Conservation (phyloP, 2,888 invertebrate species). For the Disparrhopalites patrizii region DNA sequence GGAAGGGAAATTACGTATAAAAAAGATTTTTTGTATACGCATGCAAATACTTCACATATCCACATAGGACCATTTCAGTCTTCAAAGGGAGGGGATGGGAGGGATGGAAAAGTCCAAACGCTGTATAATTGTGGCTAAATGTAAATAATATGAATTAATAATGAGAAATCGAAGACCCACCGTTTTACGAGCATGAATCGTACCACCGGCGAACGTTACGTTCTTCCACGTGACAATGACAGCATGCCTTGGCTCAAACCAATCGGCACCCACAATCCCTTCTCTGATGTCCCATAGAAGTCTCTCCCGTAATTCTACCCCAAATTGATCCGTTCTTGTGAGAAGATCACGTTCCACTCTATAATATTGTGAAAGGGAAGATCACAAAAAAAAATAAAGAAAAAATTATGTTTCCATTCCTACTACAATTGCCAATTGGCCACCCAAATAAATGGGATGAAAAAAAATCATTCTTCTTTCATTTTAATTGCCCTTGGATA, state of each 20-base stretch:
- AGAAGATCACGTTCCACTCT: constrained; percentile 66
- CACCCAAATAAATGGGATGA: too few species aligned
- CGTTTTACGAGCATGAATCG: constrained; percentile 48
- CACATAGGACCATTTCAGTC: too few species aligned
- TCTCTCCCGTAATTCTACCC: constrained; percentile 79
- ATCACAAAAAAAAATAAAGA: too few species aligned
- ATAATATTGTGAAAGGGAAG: too few species aligned
- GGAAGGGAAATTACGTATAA: too few species aligned
- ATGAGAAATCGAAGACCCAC: constrained; percentile 33
- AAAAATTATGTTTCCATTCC: too few species aligned
- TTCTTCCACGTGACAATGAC: constrained; percentile 94
- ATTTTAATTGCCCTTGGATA: too few species aligned
- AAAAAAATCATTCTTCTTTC: too few species aligned
- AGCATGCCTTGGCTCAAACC: constrained; percentile 86
- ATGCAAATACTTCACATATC: too few species aligned
- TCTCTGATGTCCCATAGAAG: constrained; percentile 82
- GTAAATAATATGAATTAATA: constrained; percentile 5
- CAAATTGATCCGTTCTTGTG: constrained; percentile 72
- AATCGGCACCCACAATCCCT: constrained; percentile 85
- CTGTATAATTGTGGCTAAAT: too few species aligned
- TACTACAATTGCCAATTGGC: too few species aligned
- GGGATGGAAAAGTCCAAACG: not conserved
- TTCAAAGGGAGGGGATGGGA: not conserved
- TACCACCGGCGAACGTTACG: constrained; percentile 83
- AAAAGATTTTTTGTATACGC: too few species aligned